Percentiles rank a stretch among this genome's conserved stretches.
Evolutionary conservation across 1,140 invertebrate species (phyloP).

Genomic region (Anagrus nilaparvatae): DNA sequence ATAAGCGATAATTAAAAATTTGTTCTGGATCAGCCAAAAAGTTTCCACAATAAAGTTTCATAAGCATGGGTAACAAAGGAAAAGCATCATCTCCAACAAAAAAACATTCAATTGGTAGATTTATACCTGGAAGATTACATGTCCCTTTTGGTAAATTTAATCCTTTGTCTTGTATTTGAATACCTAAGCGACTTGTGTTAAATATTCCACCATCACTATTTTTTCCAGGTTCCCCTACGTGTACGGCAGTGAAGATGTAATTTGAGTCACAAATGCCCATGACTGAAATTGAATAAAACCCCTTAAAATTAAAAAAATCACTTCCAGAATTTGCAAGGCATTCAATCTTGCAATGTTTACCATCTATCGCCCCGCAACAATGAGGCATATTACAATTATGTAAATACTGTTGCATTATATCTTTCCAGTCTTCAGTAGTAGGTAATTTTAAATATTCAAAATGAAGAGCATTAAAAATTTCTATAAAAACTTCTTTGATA

Average conservation of each 20-base stretch:
- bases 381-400: slow-evolving; percentile 7
- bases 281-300: slow-evolving; percentile 10
- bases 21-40: too few species aligned
- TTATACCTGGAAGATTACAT: too few species aligned
- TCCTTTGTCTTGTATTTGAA: neutral
- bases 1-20: too few species aligned
- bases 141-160: too few species aligned
- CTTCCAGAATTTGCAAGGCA: slow-evolving; percentile 2
- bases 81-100: too few species aligned
- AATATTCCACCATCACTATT: slow-evolving; percentile 9
- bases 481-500: too few species aligned
- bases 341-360: slow-evolving; percentile 11
- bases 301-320: slow-evolving; percentile 9
- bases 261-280: slow-evolving; percentile 10
- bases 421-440: slow-evolving; percentile 1
- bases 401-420: slow-evolving; percentile 1
- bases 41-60: too few species aligned
- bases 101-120: too few species aligned
- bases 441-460: neutral
- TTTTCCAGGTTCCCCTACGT: slow-evolving; percentile 10
- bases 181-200: neutral
- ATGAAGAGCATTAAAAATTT: too few species aligned
- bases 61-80: too few species aligned
- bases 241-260: slow-evolving; percentile 10
- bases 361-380: slow-evolving; percentile 12